Evolutionary conservation across 2,113 vertebrate species (phyloP), one percentile per base, ranked within the genome.

Genomic region (Pangasianodon hypophthalmus): DNA sequence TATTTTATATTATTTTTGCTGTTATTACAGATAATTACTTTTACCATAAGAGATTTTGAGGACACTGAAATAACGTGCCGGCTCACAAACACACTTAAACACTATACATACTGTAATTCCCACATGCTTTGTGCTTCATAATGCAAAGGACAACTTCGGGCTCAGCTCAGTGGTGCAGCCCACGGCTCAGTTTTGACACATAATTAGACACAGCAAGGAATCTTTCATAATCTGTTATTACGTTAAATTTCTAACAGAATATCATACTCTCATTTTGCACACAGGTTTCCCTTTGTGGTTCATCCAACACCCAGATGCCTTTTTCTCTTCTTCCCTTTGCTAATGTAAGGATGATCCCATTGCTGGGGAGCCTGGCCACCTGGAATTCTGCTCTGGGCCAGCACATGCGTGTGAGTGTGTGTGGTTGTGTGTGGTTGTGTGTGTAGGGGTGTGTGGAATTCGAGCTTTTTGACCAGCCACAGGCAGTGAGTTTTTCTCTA

Each of bases 301-400:
- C 50, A 73, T 37, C 82, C 4, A 71, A 92, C 71, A 82, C 24
- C 41, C 82, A 3, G 3, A 11, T 62, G 32, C 71, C 85, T 84
- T 37, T 50, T 37, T 79, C 24, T 48, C 14, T 62, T n/a, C 13
- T 62, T 50, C 18, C 50, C 50, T 29, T 52, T 29, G 67, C 85
- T 56, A 56, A 90, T 56, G 32, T 73, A 54, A 56, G 60, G 58
- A 46, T n/a, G 84, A 84, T 89, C 60, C 54, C 19, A 75, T 41
- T 48, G 5, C 48, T 73, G 67, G 18, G 16, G n/a, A 71, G 21
- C 37, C 52, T 58, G 52, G 90, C 90, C 94, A 93, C 93, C 92
- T 94, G 93, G 93, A 88, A 92, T 84, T 62, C 87, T 86, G 90
- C 88, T 91, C 77, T 81, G 88, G 90, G 86, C 92, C 92, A 91